Conservation (phyloP, 2,113 vertebrate species). For the Colaptes auratus region DNA sequence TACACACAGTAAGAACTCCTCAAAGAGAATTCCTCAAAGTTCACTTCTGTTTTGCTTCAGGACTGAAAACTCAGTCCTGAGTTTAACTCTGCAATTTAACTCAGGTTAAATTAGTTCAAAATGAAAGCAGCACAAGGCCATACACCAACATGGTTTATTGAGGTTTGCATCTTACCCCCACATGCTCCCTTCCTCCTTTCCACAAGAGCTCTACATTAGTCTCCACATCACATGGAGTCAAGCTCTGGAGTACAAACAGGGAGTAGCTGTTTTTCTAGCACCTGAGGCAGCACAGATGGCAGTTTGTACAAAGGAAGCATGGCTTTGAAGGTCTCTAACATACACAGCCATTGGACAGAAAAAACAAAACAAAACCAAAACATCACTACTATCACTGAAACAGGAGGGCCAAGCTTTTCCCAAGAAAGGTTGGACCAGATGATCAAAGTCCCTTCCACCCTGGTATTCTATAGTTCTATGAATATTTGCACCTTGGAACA, state of each 20-base stretch:
- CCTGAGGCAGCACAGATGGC: background rate
- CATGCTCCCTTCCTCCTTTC: background rate
- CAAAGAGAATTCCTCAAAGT: background rate
- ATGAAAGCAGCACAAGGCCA: background rate
- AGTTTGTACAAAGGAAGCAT: background rate
- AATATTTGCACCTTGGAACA: background rate
- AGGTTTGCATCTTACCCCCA: background rate
- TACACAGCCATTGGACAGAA: background rate
- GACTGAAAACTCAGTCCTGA: background rate
- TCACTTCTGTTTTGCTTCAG: background rate
- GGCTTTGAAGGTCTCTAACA: background rate
- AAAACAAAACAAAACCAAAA: background rate
- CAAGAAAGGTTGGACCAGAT: background rate
- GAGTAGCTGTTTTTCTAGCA: background rate
- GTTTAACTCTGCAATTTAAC: no score
- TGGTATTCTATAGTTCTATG: background rate
- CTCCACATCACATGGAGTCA: background rate
- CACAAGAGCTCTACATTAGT: background rate
- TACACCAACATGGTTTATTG: rapidly evolving
- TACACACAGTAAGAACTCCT: background rate
- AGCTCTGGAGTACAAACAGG: background rate
- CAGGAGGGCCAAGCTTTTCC: background rate
- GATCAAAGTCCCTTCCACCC: background rate
- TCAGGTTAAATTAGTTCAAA: background rate
- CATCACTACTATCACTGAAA: background rate